Percentiles rank a stretch among this genome's conserved stretches.
These are phyloP conservation scores for Yponomeuta malinellus DNA, from an alignment of 2,888 invertebrate species.

Conservation along the genomic window DNA sequence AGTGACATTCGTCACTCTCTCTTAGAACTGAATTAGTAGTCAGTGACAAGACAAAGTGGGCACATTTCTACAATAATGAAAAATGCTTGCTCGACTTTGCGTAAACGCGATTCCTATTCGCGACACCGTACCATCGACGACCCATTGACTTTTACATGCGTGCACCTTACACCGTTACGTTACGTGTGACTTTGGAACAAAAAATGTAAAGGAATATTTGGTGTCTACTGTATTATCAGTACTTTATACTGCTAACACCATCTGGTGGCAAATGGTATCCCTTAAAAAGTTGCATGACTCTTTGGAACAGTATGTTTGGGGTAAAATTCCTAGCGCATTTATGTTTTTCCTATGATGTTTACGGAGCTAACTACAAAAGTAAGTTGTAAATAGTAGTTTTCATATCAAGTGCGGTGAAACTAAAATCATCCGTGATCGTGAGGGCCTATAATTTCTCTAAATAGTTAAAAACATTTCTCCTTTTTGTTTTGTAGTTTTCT, in stretches of 20 bases:
- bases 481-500: background rate
- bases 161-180: no score
- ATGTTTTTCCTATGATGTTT: background rate
- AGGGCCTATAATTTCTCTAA: background rate
- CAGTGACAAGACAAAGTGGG: background rate
- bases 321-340: constrained; percentile 2
- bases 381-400: no score
- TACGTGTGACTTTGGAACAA: no score
- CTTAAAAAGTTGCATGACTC: background rate
- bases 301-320: background rate
- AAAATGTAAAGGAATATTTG: no score
- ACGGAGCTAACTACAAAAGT: background rate
- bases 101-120: background rate
- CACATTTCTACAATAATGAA: background rate
- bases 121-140: no score
- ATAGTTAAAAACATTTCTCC: background rate
- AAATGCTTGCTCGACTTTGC: background rate
- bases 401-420: no score
- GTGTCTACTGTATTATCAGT: no score
- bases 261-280: background rate
- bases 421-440: no score
- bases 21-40: background rate
- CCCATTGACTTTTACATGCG: no score
- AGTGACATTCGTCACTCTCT: no score
- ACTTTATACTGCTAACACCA: background rate